phyloP scores from a whole-genome alignment of 2,113 vertebrate genomes.

The Taurulus bubalis region DNA sequence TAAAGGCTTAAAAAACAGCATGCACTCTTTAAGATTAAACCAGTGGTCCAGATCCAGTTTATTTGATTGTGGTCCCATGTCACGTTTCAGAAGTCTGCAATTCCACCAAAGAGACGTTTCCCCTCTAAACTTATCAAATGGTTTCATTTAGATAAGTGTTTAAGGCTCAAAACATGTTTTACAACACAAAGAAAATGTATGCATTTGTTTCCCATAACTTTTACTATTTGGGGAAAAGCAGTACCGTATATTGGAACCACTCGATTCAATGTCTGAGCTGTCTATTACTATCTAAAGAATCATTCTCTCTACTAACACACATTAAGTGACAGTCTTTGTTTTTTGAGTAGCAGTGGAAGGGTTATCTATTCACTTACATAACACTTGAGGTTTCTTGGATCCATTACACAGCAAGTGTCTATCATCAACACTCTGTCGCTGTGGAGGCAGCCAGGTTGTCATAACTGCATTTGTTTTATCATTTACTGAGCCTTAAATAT shows the following conservation, averaged over 20 bases:
- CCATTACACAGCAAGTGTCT: neutral
- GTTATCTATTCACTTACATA: conserved; percentile 2
- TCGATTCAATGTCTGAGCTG: neutral
- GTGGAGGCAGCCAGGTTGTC: neutral
- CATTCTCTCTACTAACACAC: neutral
- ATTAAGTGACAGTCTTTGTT: neutral
- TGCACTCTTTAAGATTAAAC: neutral
- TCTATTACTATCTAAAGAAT: neutral
- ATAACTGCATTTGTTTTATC: neutral
- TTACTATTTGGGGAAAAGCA: neutral
- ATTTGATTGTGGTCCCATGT: neutral
- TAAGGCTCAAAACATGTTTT: neutral
- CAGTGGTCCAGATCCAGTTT: neutral
- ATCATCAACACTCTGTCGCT: neutral
- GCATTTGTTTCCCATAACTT: neutral
- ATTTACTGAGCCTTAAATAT: neutral
- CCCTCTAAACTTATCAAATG: neutral
- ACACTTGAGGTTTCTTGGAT: neutral
- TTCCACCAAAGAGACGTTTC: neutral
- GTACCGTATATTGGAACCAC: neutral
- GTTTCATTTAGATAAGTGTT: neutral
- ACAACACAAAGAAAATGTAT: neutral
- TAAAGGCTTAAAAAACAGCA: no score
- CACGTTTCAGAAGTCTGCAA: neutral
- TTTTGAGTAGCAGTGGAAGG: neutral